A percentile compares a stretch with the other conserved stretches of the same genome.
phyloP scores from a whole-genome alignment of 2,888 invertebrate species.

The Temnothorax unifasciatus region DNA sequence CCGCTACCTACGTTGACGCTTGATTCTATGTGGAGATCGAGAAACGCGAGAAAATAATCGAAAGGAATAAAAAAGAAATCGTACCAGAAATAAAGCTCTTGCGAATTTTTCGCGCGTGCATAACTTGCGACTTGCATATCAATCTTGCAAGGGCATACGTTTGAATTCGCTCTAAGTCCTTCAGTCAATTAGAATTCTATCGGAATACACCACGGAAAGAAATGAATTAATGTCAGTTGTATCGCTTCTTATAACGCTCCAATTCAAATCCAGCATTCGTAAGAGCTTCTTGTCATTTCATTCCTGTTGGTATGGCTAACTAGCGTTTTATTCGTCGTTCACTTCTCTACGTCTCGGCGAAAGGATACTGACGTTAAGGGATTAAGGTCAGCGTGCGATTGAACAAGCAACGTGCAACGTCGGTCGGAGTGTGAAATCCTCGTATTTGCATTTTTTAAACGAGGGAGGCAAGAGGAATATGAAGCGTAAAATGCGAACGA shows the following conservation, averaged over 20 bases:
- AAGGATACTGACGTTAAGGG: conserved; percentile 8
- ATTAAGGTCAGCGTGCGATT: conserved; percentile 37
- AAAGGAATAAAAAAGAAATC: neutral
- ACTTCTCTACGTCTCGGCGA: neutral
- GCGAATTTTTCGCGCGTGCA: neutral
- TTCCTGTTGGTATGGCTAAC: neutral
- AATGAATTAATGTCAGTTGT: neutral
- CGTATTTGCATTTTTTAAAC: conserved; percentile 37
- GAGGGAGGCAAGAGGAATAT: neutral
- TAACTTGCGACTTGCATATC: neutral
- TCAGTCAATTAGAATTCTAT: neutral
- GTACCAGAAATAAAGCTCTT: neutral
- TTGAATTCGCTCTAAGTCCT: neutral
- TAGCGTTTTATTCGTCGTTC: neutral
- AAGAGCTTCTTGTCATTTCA: neutral
- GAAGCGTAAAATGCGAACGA: conserved; percentile 3
- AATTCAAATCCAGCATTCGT: neutral
- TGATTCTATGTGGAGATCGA: neutral
- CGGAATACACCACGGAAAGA: neutral
- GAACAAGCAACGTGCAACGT: conserved; percentile 9
- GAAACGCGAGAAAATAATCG: neutral
- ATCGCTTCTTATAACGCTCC: neutral
- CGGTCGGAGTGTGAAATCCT: conserved; percentile 1
- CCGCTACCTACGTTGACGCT: neutral
- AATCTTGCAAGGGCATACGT: neutral